Evolutionary conservation across 2,113 vertebrate genomes (phyloP), one percentile per base, ranked within the genome.

Genomic region (Ciconia maguari): DNA sequence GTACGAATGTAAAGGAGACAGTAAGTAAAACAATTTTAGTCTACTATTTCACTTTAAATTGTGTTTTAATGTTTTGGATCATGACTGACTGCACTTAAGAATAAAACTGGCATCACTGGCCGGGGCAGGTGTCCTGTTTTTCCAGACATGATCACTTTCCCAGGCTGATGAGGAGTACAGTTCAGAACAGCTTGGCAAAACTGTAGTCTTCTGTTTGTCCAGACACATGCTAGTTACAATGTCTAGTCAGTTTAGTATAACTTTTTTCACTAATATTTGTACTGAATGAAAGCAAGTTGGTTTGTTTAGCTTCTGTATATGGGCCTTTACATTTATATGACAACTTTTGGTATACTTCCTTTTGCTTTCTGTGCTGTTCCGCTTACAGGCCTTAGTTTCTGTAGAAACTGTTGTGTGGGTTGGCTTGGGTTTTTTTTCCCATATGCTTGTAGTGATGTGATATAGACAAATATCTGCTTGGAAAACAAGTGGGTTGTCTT

Each of bases 1-100:
- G 99, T 99, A 98, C 96, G 98, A 99, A 96, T 99, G 98, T 94
- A 93, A 97, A 87, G 98, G 98, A 82, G 87, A 98, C 84, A 98
- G 98, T 99, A 98, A 99, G 98, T 98, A 96, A 78, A 95, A 32
- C 13, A 26, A 12, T 46, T 95, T 87, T 57, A 71, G 26, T 66
- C n/a, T 89, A 27, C 21, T 88, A 6, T 57, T 57, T 87, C 18
- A 57, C 15, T 74, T 87, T 15, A 78, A 68, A 27, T 68, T 65
- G 4, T 70, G 3, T 86, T 89, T 51, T 46, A 25, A 22, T 64
- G 32, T 55, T 89, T 62, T 81, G n/a, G 5, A 3, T 77, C 4
- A 1, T 78, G 49, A 41, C 13, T 44, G 52, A 80, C 16, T 36
- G 51, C 46, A 9, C 48, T 77, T 19, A 74, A 21, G 54, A 58